Conservation (phyloP, 2,888 invertebrate species). For the Torymus aiolomorphi region DNA sequence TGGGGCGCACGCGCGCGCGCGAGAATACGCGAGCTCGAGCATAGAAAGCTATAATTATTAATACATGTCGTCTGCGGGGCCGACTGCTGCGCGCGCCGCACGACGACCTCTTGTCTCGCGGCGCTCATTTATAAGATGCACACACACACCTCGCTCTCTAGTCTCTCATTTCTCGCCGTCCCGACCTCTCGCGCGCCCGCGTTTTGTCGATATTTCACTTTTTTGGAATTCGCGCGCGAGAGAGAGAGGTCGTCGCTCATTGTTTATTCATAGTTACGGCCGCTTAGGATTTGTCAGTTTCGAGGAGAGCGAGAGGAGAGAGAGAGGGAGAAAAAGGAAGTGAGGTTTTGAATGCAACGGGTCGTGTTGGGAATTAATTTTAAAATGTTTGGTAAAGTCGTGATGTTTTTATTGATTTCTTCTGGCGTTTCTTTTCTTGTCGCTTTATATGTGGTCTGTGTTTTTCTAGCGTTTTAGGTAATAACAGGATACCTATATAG, state of each 20-base stretch:
- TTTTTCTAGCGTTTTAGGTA: too few species aligned
- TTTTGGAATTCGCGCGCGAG: conserved; percentile 24
- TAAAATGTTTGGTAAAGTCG: background rate
- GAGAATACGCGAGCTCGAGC: conserved; percentile 41
- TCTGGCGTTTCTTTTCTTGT: too few species aligned
- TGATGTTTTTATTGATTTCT: too few species aligned
- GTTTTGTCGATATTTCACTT: conserved; percentile 52
- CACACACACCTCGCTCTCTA: conserved; percentile 53
- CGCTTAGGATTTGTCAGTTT: conserved; percentile 47
- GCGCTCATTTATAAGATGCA: conserved; percentile 70
- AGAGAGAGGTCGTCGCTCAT: conserved; percentile 24
- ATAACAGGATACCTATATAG: too few species aligned
- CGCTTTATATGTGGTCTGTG: too few species aligned
- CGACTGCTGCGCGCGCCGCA: conserved; percentile 32
- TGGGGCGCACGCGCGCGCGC: background rate
- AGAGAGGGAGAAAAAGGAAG: background rate
- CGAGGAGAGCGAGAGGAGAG: conserved; percentile 21
- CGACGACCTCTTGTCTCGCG: conserved; percentile 43
- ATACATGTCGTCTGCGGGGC: conserved; percentile 71
- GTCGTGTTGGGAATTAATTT: conserved; percentile 22
- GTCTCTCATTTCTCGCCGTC: conserved; percentile 37
- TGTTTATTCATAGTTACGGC: conserved; percentile 50
- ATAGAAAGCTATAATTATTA: conserved; percentile 74
- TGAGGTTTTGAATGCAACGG: conserved; percentile 24
- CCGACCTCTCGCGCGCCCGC: background rate